Evolutionary conservation across 2,888 invertebrate species (phyloP).

Genomic region (Adelognathus sp.): DNA sequence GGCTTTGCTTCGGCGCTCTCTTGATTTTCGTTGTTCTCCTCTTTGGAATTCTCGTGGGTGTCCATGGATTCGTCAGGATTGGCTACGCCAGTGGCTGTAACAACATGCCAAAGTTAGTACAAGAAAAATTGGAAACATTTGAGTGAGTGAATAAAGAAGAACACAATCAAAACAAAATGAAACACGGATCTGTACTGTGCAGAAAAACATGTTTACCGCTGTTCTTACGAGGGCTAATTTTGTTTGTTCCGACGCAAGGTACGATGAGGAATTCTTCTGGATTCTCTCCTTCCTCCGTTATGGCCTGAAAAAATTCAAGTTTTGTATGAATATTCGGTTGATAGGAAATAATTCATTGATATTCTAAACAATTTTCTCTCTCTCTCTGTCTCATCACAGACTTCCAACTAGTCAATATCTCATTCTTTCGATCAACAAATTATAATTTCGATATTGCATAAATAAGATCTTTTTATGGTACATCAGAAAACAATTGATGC

Average conservation of each 20-base stretch:
- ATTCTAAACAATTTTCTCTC: no score
- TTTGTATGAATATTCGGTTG: constrained; percentile 9
- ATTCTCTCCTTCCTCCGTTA: constrained; percentile 87
- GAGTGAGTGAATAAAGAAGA: neutral
- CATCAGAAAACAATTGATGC: no score
- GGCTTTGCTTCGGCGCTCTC: constrained; percentile 65
- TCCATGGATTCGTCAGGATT: constrained; percentile 71
- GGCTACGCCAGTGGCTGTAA: constrained; percentile 58
- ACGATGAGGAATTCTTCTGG: constrained; percentile 86
- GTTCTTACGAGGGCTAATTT: constrained; percentile 72
- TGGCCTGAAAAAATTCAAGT: constrained; percentile 82
- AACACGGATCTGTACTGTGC: constrained; percentile 53
- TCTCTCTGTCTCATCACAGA: no score
- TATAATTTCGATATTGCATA: no score
- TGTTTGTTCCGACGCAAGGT: constrained; percentile 73
- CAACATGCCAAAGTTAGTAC: neutral
- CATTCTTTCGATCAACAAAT: no score
- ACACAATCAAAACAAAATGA: neutral
- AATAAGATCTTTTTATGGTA: no score
- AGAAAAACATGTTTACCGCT: constrained; percentile 64
- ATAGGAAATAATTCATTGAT: neutral
- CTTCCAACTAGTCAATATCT: no score
- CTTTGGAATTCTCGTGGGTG: constrained; percentile 68
- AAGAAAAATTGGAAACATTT: neutral
- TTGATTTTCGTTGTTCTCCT: constrained; percentile 64